phyloP scores from a whole-genome alignment of 2,113 vertebrate genomes.

The Penelope pileata region DNA sequence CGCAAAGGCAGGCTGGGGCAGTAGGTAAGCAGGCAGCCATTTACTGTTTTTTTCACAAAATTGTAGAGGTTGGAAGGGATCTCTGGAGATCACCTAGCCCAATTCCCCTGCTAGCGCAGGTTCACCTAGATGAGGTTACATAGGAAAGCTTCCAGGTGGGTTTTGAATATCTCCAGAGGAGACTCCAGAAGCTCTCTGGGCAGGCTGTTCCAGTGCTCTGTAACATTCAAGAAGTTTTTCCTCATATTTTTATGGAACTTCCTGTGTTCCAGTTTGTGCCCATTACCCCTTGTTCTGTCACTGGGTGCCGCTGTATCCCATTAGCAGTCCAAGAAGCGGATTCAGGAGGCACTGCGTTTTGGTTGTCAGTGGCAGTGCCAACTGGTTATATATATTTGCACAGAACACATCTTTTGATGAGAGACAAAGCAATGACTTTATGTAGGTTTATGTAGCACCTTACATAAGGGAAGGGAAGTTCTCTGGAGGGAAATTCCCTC shows the following conservation, averaged over 20 bases:
- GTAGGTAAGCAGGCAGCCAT: background rate
- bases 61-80: too few species aligned
- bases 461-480: background rate
- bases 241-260: too few species aligned
- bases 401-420: accelerated
- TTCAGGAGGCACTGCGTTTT: background rate
- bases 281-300: too few species aligned
- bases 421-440: background rate
- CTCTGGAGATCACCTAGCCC: too few species aligned
- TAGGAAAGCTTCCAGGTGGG: too few species aligned
- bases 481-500: background rate
- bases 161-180: too few species aligned
- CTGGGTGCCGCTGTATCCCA: background rate
- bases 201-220: too few species aligned
- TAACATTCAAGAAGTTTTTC: too few species aligned
- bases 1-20: background rate
- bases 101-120: too few species aligned
- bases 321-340: background rate
- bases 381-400: background rate
- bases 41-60: background rate
- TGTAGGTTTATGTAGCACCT: background rate
- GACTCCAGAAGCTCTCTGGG: too few species aligned
- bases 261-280: too few species aligned
- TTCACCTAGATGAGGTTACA: too few species aligned
- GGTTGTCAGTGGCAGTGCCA: background rate